phyloP scores from a whole-genome alignment of 2,797 vertebrate species.

The Euphonia xanthogaster region DNA sequence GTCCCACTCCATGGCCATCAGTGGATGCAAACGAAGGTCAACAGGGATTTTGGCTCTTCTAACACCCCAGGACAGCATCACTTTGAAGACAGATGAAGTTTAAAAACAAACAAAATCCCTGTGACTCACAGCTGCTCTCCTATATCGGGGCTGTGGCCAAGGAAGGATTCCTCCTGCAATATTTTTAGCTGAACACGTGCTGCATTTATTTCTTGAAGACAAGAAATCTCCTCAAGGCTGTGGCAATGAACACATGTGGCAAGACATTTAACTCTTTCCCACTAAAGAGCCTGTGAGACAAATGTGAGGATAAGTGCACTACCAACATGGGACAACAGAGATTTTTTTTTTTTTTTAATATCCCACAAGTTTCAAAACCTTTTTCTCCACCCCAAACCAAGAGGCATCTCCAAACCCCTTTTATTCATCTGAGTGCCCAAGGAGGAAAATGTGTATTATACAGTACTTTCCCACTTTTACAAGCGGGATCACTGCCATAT shows the following conservation, averaged over 20 bases:
- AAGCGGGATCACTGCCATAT: not conserved
- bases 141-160: not conserved
- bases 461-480: not conserved
- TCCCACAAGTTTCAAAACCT: not conserved
- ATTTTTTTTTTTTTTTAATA: not conserved
- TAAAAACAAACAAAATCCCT: conserved; percentile 23
- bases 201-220: not conserved
- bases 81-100: conserved; percentile 39
- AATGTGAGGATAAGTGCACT: not conserved
- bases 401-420: not conserved
- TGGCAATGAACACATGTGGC: not conserved
- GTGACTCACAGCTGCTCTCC: not conserved
- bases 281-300: not conserved
- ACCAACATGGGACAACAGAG: not conserved
- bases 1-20: not conserved
- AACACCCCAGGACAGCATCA: not conserved
- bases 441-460: not conserved
- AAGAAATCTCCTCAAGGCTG: conserved; percentile 16
- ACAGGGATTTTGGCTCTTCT: not conserved
- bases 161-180: conserved; percentile 46
- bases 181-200: conserved; percentile 56
- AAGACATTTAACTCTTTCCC: not conserved
- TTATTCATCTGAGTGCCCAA: not conserved
- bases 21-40: not conserved
- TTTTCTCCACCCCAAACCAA: not conserved